Conservation (phyloP, 2,113 vertebrate species). For the Atherinomorus stipes region DNA sequence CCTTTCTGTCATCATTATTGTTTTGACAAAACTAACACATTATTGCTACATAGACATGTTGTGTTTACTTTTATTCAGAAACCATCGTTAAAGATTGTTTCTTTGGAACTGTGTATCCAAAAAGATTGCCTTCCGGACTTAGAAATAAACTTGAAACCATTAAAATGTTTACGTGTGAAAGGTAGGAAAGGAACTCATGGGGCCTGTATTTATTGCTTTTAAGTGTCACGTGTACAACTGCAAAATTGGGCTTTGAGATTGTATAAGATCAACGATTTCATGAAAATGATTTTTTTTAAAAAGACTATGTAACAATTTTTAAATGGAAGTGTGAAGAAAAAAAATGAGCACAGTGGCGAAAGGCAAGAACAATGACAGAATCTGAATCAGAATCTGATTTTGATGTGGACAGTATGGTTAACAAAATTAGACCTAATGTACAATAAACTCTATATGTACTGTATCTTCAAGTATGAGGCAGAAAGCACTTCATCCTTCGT, state of each 20-base stretch:
- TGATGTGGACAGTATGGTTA: slow-evolving; percentile 47
- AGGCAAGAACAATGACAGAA: slow-evolving; percentile 12
- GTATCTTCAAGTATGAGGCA: slow-evolving; percentile 49
- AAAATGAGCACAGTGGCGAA: neutral
- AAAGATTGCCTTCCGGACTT: slow-evolving; percentile 2
- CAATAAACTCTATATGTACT: slow-evolving; percentile 51
- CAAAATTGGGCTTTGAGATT: neutral
- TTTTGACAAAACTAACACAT: neutral
- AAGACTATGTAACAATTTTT: neutral
- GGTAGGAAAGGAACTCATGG: slow-evolving; percentile 2
- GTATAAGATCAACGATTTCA: neutral
- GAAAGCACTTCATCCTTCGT: slow-evolving; percentile 38
- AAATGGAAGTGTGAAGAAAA: neutral
- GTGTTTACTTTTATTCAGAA: slow-evolving; percentile 18
- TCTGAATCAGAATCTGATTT: slow-evolving; percentile 36
- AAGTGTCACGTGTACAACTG: neutral
- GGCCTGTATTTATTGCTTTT: slow-evolving; percentile 20
- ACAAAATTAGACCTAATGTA: slow-evolving; percentile 64
- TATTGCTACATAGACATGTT: neutral
- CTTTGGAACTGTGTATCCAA: slow-evolving; percentile 16
- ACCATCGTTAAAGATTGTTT: slow-evolving; percentile 16
- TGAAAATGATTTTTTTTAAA: neutral
- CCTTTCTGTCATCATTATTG: neutral
- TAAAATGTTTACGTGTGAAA: slow-evolving; percentile 36
- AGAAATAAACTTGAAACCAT: slow-evolving; percentile 32